These are phyloP conservation scores for Alethe diademata DNA, from an alignment of 2,113 vertebrate species.

Conservation along the genomic window DNA sequence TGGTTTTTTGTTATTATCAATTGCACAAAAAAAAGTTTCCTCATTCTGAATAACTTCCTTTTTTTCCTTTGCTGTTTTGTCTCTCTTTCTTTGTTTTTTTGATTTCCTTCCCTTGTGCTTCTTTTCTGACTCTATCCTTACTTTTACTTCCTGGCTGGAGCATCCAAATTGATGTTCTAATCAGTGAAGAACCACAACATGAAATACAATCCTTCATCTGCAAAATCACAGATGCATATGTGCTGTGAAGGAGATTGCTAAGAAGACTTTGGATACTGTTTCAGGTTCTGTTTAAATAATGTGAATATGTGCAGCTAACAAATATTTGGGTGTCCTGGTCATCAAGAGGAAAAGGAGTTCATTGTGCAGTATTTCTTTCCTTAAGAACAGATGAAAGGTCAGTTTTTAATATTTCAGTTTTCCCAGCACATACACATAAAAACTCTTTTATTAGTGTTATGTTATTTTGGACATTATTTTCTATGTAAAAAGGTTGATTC, in stretches of 20 bases:
- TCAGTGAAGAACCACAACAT: not conserved
- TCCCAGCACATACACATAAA: not conserved
- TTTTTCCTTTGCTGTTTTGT: not conserved
- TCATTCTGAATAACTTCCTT: fast-evolving
- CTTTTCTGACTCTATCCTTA: not conserved
- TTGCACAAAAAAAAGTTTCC: not conserved
- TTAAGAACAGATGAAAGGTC: not conserved
- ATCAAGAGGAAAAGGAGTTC: not conserved
- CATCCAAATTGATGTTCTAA: not conserved
- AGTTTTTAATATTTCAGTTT: not conserved
- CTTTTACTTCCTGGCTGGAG: not conserved
- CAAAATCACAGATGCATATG: not conserved
- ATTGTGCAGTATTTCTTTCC: not conserved
- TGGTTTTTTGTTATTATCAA: not conserved
- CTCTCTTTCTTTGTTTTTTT: not conserved
- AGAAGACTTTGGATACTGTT: not conserved
- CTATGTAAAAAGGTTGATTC: not conserved
- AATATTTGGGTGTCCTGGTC: not conserved
- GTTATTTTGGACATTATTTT: not conserved
- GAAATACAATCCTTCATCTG: not conserved
- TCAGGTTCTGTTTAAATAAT: not conserved
- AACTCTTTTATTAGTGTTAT: not conserved
- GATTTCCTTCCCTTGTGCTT: not conserved
- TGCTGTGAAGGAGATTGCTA: not conserved
- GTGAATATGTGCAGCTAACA: not conserved